phyloP scores from a whole-genome alignment of 2,113 vertebrate genomes.

The Phaethornis superciliosus region DNA sequence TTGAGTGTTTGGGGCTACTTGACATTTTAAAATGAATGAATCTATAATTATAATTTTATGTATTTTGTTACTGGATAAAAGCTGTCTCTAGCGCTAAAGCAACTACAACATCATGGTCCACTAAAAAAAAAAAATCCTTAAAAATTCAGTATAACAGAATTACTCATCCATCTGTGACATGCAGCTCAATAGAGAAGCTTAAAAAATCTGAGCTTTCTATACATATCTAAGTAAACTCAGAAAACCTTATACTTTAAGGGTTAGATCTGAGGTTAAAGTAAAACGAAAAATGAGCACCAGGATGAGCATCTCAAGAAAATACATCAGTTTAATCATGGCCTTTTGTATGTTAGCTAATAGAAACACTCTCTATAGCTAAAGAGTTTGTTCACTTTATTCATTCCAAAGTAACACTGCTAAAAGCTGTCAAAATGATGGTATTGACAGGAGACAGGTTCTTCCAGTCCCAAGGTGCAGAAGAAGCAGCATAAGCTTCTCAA shows the following conservation, averaged over 20 bases:
- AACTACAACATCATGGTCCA: not conserved
- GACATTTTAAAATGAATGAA: not conserved
- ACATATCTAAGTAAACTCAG: not conserved
- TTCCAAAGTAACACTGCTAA: not conserved
- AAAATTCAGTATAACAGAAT: not conserved
- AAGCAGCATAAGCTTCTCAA: not conserved
- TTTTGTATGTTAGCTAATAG: not conserved
- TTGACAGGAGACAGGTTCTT: accelerated
- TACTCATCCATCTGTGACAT: not conserved
- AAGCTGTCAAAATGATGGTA: not conserved
- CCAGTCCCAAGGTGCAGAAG: not conserved
- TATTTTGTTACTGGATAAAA: not conserved
- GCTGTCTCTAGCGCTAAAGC: not conserved
- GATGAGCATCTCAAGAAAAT: not conserved
- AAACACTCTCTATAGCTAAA: not conserved
- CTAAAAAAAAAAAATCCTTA: not conserved
- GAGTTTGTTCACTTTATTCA: not conserved
- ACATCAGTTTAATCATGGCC: not conserved
- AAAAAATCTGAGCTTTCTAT: not conserved
- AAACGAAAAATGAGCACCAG: not conserved
- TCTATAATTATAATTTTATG: not conserved
- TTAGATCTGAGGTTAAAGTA: not conserved
- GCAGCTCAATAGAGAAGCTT: not conserved
- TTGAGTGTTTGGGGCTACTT: not conserved
- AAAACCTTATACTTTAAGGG: not conserved